These are phyloP conservation scores for Platypus cylindrus DNA, from an alignment of 2,888 invertebrate species.

Conservation along the genomic window DNA sequence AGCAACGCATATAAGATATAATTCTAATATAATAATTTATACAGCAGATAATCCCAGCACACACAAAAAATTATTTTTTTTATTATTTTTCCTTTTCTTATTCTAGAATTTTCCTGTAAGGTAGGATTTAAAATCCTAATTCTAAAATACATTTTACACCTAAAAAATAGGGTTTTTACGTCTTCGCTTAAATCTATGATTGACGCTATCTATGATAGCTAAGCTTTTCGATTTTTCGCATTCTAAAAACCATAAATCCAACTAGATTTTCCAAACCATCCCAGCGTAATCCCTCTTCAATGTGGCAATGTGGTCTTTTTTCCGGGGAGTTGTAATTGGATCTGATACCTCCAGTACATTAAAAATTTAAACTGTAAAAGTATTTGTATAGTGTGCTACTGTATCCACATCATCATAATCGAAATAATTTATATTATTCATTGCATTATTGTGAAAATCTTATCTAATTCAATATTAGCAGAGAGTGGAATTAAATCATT, in stretches of 20 bases:
- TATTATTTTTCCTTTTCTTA: conserved; percentile 7
- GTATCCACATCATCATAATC: background rate
- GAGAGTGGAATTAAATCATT: conserved; percentile 12
- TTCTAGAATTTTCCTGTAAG: conserved; percentile 6
- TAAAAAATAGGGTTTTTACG: conserved; percentile 12
- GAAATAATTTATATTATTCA: background rate
- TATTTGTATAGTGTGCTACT: too few relatives aligned
- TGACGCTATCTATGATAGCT: conserved; percentile 12
- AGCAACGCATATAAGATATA: too few relatives aligned
- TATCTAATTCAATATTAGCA: conserved; percentile 11
- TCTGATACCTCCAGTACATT: conserved; percentile 1
- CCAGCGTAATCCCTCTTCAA: conserved; percentile 12
- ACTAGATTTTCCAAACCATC: conserved; percentile 19
- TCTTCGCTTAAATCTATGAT: conserved; percentile 9
- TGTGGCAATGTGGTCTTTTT: background rate
- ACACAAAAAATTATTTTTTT: conserved; percentile 4
- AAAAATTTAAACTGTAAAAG: too few relatives aligned
- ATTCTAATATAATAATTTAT: too few relatives aligned
- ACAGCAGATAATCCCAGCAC: too few relatives aligned
- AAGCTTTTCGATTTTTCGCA: conserved; percentile 14
- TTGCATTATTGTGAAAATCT: too few relatives aligned
- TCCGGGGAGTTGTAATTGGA: background rate
- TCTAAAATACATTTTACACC: conserved; percentile 12
- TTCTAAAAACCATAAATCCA: conserved; percentile 18
- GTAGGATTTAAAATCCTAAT: conserved; percentile 10